A percentile compares a stretch with the other conserved stretches of the same genome.
Evolutionary conservation across 2,888 invertebrate species (phyloP).

Genomic region (Pomacea canaliculata): DNA sequence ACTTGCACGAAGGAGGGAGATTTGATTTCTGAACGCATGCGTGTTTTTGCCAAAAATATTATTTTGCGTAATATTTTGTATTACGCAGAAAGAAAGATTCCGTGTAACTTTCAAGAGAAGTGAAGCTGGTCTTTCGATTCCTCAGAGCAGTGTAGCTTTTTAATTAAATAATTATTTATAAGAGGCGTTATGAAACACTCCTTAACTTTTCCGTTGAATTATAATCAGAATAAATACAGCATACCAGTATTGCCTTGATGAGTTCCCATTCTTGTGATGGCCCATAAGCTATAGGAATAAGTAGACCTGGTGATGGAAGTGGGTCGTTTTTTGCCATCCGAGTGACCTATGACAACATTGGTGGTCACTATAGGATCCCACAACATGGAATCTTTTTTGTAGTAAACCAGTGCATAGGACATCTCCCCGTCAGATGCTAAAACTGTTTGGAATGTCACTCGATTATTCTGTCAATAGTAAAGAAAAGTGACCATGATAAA

Average conservation of each 20-base stretch:
- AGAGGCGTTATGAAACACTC: no score
- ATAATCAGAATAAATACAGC: no score
- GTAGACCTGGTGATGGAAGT: neutral
- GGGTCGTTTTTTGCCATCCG: neutral
- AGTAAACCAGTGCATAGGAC: neutral
- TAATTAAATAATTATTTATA: no score
- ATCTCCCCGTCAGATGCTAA: neutral
- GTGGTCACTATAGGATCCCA: neutral
- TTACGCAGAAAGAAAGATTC: no score
- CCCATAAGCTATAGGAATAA: neutral
- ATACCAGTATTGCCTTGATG: neutral
- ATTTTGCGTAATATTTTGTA: no score
- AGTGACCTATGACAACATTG: conserved; percentile 22
- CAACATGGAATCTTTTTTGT: neutral
- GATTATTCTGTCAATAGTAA: neutral
- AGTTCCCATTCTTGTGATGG: neutral
- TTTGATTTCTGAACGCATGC: no score
- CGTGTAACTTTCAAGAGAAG: no score
- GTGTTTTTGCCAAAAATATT: no score
- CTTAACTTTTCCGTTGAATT: no score
- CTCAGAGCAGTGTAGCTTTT: no score
- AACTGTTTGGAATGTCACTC: neutral
- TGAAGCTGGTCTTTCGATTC: no score
- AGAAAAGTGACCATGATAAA: neutral
- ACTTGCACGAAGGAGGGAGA: no score